Base-by-base conservation (phyloP, 2,797 vertebrate species). In the Odontamblyopus lacepedii region DNA sequence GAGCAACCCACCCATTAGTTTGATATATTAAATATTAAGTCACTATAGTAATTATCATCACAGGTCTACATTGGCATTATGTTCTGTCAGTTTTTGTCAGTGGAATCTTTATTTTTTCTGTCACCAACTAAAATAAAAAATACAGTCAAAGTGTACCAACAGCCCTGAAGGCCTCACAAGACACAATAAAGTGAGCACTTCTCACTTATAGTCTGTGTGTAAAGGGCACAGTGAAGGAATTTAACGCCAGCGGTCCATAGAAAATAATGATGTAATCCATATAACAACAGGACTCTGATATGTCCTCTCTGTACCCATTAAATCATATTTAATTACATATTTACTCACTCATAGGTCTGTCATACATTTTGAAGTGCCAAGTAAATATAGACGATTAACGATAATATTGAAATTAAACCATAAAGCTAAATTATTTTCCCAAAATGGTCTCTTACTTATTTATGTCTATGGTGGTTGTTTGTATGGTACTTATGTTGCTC, bases 221-320 rank as follows among this genome's bases (percentile, higher is more conserved):
- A 77, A 78, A 63, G 23, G 63, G 53, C 51, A 65, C 61, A 64
- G 44, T 51, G 74, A 60, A 81, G 69, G 78, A 83, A 79, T 87
- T 32, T 77, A 59, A 78, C 78, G 76, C 64, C 63, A 67, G 48
- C 73, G 18, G 64, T 67, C 63, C 66, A 77, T 74, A 77, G 59
- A 38, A 59, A 41, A 75, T 76, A 65, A 29, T 75, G 76, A 83
- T 50, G 69, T 71, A 81, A 80, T 78, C 76, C 35, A 50, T 75
- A 63, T 65, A 30, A 60, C 57, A 29, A 2, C 27, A 32, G 9
- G 18, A 5, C 32, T 63, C 18, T 63, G 60, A 62, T 30, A 38
- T 35, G 32, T n/a, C 0, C 55, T 16, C 23, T 12, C n/a, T 30
- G 15, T 18, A 19, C 13, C 6, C n/a, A 61, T 30, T 61, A 61